Conservation (phyloP, 2,113 vertebrate species). For the Cyanoderma ruficeps region DNA sequence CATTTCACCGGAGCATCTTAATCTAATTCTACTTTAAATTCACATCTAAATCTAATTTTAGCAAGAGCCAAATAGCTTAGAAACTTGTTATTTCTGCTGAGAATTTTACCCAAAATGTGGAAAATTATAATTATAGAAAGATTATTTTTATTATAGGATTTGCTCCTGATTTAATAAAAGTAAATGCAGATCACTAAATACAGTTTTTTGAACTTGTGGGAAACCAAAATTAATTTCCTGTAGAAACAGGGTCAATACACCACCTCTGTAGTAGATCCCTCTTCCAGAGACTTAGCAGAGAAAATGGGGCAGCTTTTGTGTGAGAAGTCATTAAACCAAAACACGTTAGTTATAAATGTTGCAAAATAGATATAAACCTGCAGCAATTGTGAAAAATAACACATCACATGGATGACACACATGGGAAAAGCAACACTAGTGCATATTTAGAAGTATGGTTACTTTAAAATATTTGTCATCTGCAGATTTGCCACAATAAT, state of each 20-base stretch:
- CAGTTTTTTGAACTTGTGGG: not conserved
- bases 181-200: not conserved
- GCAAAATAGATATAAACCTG: not conserved
- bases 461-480: not conserved
- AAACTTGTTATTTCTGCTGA: constrained; percentile 9
- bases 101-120: constrained; percentile 17
- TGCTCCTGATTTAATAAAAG: not conserved
- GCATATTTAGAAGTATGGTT: not conserved
- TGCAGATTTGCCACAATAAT: not conserved
- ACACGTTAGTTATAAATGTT: not conserved
- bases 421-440: not conserved
- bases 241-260: not conserved
- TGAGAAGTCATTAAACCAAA: not conserved
- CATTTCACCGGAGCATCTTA: constrained; percentile 17
- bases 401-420: accelerated
- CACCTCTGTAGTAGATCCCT: not conserved
- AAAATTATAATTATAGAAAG: not conserved
- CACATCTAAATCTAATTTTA: constrained; percentile 36
- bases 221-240: not conserved
- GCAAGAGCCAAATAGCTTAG: not conserved
- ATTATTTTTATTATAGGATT: not conserved
- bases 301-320: not conserved
- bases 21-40: not conserved
- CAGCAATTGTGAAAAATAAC: not conserved
- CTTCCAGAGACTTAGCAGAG: not conserved